Conservation (phyloP, 1,140 invertebrate genomes). For the Nasonia vitripennis region DNA sequence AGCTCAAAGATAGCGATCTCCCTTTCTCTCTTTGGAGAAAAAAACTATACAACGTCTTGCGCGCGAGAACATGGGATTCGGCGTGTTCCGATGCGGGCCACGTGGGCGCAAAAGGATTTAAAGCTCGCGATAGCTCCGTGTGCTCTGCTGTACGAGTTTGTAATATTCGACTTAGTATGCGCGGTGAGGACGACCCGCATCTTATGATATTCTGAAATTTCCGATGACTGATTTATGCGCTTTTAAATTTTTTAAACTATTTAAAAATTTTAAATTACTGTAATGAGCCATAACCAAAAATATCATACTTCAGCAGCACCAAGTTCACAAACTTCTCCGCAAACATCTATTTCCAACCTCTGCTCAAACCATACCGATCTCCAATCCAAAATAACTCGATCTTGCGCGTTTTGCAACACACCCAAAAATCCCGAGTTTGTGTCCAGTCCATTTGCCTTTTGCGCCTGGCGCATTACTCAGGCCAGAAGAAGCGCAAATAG, state of each 20-base stretch:
- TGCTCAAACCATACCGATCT: too few relatives aligned
- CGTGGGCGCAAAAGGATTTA: conserved; percentile 50
- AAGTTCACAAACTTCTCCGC: too few relatives aligned
- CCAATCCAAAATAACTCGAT: too few relatives aligned
- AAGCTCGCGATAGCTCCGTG: background rate
- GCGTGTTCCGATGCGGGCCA: conserved; percentile 51
- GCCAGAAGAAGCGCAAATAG: conserved; percentile 60
- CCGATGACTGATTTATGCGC: background rate
- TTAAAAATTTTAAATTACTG: too few relatives aligned
- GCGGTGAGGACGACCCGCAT: background rate
- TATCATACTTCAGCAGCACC: too few relatives aligned
- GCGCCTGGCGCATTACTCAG: conserved; percentile 58
- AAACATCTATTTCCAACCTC: too few relatives aligned
- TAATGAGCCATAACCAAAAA: too few relatives aligned
- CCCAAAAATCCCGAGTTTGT: too few relatives aligned
- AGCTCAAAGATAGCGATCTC: background rate
- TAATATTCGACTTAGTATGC: background rate
- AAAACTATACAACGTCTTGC: background rate
- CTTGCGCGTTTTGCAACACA: too few relatives aligned
- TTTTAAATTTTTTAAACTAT: too few relatives aligned
- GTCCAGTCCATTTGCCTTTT: background rate
- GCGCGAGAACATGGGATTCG: conserved; percentile 3
- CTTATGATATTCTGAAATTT: background rate
- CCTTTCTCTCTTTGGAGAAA: background rate
- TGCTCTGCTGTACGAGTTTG: background rate